These are phyloP conservation scores for Protonibea diacanthus DNA, from an alignment of 2,797 vertebrate genomes.

Conservation along the genomic window DNA sequence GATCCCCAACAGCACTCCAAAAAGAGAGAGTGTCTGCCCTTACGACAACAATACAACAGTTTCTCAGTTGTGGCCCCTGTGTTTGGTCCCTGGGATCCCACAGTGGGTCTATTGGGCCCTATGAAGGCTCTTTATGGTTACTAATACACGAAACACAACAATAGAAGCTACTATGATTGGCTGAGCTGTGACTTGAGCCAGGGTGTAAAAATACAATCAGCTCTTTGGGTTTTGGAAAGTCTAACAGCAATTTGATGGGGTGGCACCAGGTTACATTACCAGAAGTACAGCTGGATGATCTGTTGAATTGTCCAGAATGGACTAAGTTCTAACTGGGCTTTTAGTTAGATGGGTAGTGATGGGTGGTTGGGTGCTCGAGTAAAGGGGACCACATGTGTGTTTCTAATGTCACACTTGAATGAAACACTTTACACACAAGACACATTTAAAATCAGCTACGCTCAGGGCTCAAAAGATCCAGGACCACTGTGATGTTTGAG, in stretches of 20 bases:
- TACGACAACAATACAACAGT: constrained; percentile 85
- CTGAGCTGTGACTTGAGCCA: constrained; percentile 42
- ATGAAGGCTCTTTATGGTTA: constrained; percentile 82
- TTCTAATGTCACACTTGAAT: neutral
- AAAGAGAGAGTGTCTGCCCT: constrained; percentile 83
- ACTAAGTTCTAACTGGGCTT: constrained; percentile 6
- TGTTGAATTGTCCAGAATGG: neutral
- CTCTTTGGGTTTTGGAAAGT: constrained; percentile 28
- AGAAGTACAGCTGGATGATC: constrained; percentile 7
- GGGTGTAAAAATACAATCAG: constrained; percentile 56
- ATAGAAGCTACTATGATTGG: constrained; percentile 49
- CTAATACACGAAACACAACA: constrained; percentile 78
- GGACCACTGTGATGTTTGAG: neutral
- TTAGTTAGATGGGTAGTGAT: constrained; percentile 4
- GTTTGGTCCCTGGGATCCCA: constrained; percentile 74
- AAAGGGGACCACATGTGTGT: neutral
- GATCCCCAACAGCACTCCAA: constrained; percentile 72
- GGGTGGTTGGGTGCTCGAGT: no score
- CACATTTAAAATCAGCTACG: neutral
- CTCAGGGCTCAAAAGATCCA: neutral
- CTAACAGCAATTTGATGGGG: constrained; percentile 41
- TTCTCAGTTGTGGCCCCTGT: constrained; percentile 78
- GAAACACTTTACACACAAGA: neutral
- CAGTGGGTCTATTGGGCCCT: constrained; percentile 70
- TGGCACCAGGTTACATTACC: constrained; percentile 28